Base-by-base conservation (phyloP, 2,797 vertebrate genomes). In the Tangara arthus region DNA sequence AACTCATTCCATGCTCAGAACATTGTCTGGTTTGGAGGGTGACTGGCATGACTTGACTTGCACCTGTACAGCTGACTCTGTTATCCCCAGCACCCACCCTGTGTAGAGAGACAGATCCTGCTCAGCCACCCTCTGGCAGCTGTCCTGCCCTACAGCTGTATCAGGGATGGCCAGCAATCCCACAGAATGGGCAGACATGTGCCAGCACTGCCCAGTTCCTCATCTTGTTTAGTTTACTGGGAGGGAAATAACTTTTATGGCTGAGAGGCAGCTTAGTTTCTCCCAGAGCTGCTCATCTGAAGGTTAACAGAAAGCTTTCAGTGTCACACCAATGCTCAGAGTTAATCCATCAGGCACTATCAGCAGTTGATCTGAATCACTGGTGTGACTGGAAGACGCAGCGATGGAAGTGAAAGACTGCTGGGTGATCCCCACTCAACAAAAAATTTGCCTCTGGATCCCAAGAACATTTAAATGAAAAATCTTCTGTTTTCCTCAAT, bases 261-360 rank as follows among this genome's bases (percentile, higher is more conserved):
- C 61, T 60, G 44, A 70, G 47, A 53, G 10, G 24, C 32, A 81
- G 37, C 41, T 78, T 20, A 42, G 10, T 28, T 93, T 42, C 64
- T 59, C 26, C 34, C 39, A 79, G 70, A 69, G 53, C 73, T 72
- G 34, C 66, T 87, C 39, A 44, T 35, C 66, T 76, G 82, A 87
- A 89, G 50, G 65, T 71, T 60, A 56, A 56, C 15, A 37, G 68
- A 52, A 73, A 65, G 41, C 24, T 73, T 46, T 70, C 2, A 0
- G 41, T 83, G 65, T 34, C 76, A 61, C 34, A 46, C 41, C 0
- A 1, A 6, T 60, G 27, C 7, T 53, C 56, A 64, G 50, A 87
- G 66, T 65, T 87, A 89, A 91, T 89, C 89, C 59, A 87, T 89
- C 78, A 93, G 9, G 11, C 12, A 14, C 16, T 53, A 24, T 46